These are phyloP conservation scores for Drosophila erecta DNA, from an alignment of 1,140 invertebrate species.

Conservation along the genomic window DNA sequence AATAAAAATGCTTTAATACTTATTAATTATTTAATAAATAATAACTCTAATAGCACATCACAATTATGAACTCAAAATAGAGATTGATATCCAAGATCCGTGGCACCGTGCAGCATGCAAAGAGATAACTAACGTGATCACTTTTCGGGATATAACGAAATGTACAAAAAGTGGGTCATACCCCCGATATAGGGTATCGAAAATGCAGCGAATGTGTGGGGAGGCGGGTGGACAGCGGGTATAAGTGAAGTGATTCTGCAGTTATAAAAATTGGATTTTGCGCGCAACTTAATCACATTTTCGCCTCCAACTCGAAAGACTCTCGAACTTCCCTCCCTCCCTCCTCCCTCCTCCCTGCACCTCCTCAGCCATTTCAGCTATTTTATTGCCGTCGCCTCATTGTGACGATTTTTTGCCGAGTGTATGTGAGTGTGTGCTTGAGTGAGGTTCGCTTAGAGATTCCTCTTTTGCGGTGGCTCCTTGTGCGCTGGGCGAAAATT, in stretches of 20 bases:
- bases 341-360: not conserved
- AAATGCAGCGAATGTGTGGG: conserved; percentile 35
- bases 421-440: conserved; percentile 41
- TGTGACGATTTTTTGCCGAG: conserved; percentile 71
- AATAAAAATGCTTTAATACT: too few relatives aligned
- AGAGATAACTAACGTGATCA: too few relatives aligned
- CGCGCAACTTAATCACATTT: conserved; percentile 83
- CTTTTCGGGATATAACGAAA: too few relatives aligned
- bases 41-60: too few relatives aligned
- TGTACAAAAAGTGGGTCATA: not conserved
- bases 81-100: too few relatives aligned
- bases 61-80: too few relatives aligned
- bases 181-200: conserved; percentile 6
- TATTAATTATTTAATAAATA: too few relatives aligned
- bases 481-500: conserved; percentile 72
- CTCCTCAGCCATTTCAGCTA: conserved; percentile 63
- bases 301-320: conserved; percentile 75
- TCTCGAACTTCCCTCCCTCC: conserved; percentile 38
- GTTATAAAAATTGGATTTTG: conserved; percentile 83
- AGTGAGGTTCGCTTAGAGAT: conserved; percentile 41
- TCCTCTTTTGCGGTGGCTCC: conserved; percentile 44
- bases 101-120: too few relatives aligned
- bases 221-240: conserved; percentile 35
- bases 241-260: conserved; percentile 81
- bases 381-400: conserved; percentile 76